Conservation (phyloP, 2,113 vertebrate genomes). For the Uria aalge region DNA sequence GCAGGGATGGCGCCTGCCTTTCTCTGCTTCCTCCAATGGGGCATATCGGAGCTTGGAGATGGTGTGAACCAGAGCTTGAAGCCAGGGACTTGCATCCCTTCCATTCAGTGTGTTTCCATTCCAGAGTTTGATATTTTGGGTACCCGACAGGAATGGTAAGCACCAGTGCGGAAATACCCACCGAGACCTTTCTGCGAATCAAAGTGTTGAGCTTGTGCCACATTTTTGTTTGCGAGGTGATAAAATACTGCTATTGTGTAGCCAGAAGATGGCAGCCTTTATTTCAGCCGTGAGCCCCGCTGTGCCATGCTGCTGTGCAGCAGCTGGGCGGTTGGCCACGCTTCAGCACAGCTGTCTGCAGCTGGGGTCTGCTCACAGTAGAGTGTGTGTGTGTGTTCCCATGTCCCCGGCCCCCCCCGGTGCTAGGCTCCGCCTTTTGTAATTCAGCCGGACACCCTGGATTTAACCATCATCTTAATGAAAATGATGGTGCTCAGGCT, state of each 20-base stretch:
- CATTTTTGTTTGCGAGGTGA: neutral
- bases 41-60: neutral
- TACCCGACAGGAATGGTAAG: neutral
- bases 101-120: neutral
- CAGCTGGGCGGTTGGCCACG: rapidly evolving
- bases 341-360: neutral
- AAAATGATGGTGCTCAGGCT: neutral
- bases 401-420: neutral
- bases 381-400: too few species aligned
- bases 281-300: neutral
- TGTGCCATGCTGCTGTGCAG: neutral
- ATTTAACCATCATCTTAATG: neutral
- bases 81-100: neutral
- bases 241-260: neutral
- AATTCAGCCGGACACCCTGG: neutral
- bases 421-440: neutral
- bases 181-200: neutral
- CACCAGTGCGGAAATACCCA: neutral
- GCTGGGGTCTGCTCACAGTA: neutral
- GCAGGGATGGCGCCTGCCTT: neutral
- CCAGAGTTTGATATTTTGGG: neutral
- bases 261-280: conserved; percentile 4
- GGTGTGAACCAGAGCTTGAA: neutral
- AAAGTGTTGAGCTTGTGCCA: neutral
- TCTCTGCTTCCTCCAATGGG: neutral